phyloP scores from a whole-genome alignment of 2,888 invertebrate species.

The Brenthis daphne region DNA sequence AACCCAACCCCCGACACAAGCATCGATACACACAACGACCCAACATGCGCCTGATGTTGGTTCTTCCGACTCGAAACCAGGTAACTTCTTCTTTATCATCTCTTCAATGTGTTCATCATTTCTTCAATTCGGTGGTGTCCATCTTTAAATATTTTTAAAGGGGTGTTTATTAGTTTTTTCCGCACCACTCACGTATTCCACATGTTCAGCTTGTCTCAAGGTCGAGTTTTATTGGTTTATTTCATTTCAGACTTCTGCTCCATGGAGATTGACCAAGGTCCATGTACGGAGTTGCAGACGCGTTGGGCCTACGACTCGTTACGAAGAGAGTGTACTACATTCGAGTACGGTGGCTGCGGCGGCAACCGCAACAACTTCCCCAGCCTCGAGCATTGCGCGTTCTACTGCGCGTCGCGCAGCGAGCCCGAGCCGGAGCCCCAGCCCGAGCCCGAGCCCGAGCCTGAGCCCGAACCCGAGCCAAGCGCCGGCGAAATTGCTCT shows the following conservation, averaged over 20 bases:
- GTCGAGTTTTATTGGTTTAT: too few relatives aligned
- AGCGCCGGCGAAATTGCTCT: too few relatives aligned
- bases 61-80: not conserved
- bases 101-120: too few relatives aligned
- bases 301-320: conserved; percentile 88
- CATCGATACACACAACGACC: not conserved
- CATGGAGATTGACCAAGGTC: conserved; percentile 84
- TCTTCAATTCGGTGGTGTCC: not conserved
- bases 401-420: conserved; percentile 82
- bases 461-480: not conserved
- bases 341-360: conserved; percentile 90
- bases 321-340: conserved; percentile 89
- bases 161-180: not conserved
- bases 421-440: conserved; percentile 30
- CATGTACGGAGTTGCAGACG: conserved; percentile 81
- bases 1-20: conserved; percentile 33
- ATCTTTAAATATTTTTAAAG: not conserved
- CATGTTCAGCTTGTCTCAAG: too few relatives aligned
- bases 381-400: conserved; percentile 85
- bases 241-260: conserved; percentile 85
- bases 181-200: too few relatives aligned
- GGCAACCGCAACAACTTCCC: conserved; percentile 92
- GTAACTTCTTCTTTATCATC: not conserved
- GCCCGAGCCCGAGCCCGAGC: not conserved
- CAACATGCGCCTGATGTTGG: not conserved